Evolutionary conservation across 2,888 invertebrate species (phyloP), one percentile per base, ranked within the genome.

Genomic region (Lissocephala sabroskyi): DNA sequence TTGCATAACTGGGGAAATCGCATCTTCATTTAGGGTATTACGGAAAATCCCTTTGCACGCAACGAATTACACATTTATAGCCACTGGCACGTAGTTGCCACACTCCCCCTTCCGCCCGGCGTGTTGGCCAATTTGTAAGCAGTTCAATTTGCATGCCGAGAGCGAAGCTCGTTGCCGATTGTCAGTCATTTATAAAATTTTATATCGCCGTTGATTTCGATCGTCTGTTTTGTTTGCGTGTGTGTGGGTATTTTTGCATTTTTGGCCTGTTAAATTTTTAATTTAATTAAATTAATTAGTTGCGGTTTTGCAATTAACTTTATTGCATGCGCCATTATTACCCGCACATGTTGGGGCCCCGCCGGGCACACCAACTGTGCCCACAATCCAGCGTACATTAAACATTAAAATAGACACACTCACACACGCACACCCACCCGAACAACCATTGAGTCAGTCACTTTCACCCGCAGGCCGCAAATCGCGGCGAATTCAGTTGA

Each of bases 261-360:
- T 71, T 75, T 67, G 71, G 75, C 68, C 67, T 71, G 71, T 62
- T 71, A 59, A 68, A 75, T 71, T 71, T 76, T 73, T 67, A 58
- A 76, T 79, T 80, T 80, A 79, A 81, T 80, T 81, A 77, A 81
- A 81, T 81, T 81, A 81, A 81, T 81, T 81, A 81, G 80, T 78
- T 80, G 80, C 67, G 80, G 80, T 81, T 81, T 79, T 65, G 80
- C 81, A 81, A 81, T 81, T 81, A 81, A 81, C 81, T 81, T 81
- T 81, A 80, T 81, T 80, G 77, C 79, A 70, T 67, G 68, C 77
- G 56, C 64, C 75, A 76, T 71, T 67, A 67, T 71, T 59, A 66
- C 49, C 44, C 42, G 52, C 59, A 58, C 59, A 59, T 37, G 32
- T 36, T 26, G 29, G 23, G 43, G 30, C 30, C 7, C 23, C 23